Conservation (phyloP, 2,888 invertebrate genomes). For the Sphinx pinastri region DNA sequence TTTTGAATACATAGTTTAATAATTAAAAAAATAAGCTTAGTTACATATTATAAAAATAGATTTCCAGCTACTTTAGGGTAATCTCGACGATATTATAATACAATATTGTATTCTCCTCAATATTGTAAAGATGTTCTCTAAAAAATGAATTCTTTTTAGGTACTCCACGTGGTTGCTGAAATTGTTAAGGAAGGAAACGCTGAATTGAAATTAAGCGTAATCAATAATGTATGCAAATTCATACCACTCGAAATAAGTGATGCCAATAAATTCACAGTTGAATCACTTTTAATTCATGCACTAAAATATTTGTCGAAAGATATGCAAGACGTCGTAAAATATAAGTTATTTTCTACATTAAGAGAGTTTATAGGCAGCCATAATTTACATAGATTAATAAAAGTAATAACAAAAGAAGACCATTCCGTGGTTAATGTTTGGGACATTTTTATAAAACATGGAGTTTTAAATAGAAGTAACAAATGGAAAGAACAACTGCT, state of each 20-base stretch:
- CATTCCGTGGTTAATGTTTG: slow-evolving; percentile 44
- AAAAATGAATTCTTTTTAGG: slow-evolving; percentile 45
- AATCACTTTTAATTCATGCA: slow-evolving; percentile 43
- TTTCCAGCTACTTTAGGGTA: no score
- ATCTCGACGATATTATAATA: no score
- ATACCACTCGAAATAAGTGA: slow-evolving; percentile 43
- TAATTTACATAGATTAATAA: slow-evolving; percentile 45
- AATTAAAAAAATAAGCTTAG: no score
- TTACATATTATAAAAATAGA: no score
- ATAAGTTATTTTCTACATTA: slow-evolving; percentile 44
- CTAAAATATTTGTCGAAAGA: slow-evolving; percentile 49
- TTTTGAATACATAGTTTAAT: no score
- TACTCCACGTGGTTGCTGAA: slow-evolving; percentile 56
- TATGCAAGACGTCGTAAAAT: slow-evolving; percentile 44
- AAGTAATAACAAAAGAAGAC: slow-evolving; percentile 44
- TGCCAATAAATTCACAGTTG: slow-evolving; percentile 43
- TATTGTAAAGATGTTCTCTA: no score
- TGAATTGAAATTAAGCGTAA: slow-evolving; percentile 56
- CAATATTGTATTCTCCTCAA: no score
- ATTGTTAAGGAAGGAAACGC: slow-evolving; percentile 53
- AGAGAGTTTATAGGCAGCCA: slow-evolving; percentile 38
- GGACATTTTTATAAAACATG: slow-evolving; percentile 39
- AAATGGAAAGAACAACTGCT: slow-evolving; percentile 35
- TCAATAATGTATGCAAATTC: slow-evolving; percentile 57
- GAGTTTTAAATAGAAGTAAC: not conserved